Evolutionary conservation across 1,140 invertebrate species (phyloP), one percentile per base, ranked within the genome.

Genomic region (Agrypnia vestita): DNA sequence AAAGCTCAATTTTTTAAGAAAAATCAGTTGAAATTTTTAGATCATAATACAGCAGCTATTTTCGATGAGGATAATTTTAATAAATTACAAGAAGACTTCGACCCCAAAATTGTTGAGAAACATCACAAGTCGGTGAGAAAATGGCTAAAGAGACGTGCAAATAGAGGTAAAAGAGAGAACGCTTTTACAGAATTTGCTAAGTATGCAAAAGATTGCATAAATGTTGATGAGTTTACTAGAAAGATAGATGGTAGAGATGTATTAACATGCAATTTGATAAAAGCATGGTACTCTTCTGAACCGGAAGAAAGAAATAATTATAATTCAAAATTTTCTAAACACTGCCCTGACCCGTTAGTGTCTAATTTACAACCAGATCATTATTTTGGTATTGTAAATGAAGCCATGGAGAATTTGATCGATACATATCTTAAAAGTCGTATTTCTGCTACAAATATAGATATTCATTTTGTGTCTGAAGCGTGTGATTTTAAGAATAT

Each of bases 1-100:
- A 97, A 96, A 87, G 94, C 94, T 10, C 95, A 96, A 83, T 98
- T 97, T 85, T 89, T 99, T 0, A 94, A 93, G 62, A 87, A 93
- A 35, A 92, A 95, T 47, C 95, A 96, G 82, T 90, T 99, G 4
- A 87, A 91, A 44, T 97, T 99, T 84, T 89, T 99, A 0, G 90
- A 94, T 6, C 91, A 95, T 44, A 99, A 99, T 87, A 90, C 86
- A 49, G 89, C 90, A 69, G 93, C 91, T 10, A 91, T 96, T 13
- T 79, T 93, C 13, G 90, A 94, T 78, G 88, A 92, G 76, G 87
- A 91, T 4, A 80, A 92, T 6, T 79, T 95, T 0, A 86, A 92
- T 71, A 86, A 86, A 75, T 85, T 96, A 0, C 92, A 93, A 85
- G 87, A 90, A 56, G 86, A 91, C 11, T 86, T 84, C 0, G 81